Evolutionary conservation across 1,140 invertebrate genomes (phyloP).

Genomic region (Hypsibius dujardini): DNA sequence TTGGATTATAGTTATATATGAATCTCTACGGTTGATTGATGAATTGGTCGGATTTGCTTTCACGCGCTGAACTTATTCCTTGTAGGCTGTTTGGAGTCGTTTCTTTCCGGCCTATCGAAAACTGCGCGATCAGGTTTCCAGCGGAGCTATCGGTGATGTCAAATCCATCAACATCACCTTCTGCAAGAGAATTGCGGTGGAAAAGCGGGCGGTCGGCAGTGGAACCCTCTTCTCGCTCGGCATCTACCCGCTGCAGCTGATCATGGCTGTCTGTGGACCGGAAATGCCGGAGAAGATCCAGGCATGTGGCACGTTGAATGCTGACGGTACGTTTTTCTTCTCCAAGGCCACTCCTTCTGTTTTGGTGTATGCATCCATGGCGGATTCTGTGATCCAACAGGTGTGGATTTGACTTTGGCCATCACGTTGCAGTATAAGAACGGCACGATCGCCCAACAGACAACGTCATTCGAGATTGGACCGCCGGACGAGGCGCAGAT

Average conservation of each 20-base stretch:
- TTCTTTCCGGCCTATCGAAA: constrained; percentile 55
- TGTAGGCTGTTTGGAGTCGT: constrained; percentile 55
- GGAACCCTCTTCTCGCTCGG: constrained; percentile 63
- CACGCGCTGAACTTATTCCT: constrained; percentile 19
- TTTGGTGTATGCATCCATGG: too few relatives aligned
- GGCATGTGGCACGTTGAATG: background rate
- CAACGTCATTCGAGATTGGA: constrained; percentile 28
- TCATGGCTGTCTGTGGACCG: constrained; percentile 48
- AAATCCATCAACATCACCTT: constrained; percentile 37
- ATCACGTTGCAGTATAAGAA: constrained; percentile 45
- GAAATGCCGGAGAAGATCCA: constrained; percentile 41
- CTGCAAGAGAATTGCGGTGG: constrained; percentile 50
- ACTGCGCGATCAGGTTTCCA: constrained; percentile 42
- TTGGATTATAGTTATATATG: background rate
- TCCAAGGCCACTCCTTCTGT: background rate
- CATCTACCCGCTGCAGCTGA: constrained; percentile 58
- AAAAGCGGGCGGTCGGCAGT: constrained; percentile 44
- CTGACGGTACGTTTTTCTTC: background rate
- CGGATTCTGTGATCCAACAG: constrained; percentile 18
- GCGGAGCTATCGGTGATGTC: constrained; percentile 46
- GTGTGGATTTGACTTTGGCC: constrained; percentile 45
- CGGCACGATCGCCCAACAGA: constrained; percentile 45
- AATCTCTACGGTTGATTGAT: background rate
- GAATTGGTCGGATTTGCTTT: background rate
- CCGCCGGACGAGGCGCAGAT: background rate